A percentile compares a stretch with the other conserved stretches of the same genome.
These are phyloP conservation scores for Echinarachnius parma DNA, from an alignment of 53 echinoderm and acorn worm genomes.

Conservation along the genomic window DNA sequence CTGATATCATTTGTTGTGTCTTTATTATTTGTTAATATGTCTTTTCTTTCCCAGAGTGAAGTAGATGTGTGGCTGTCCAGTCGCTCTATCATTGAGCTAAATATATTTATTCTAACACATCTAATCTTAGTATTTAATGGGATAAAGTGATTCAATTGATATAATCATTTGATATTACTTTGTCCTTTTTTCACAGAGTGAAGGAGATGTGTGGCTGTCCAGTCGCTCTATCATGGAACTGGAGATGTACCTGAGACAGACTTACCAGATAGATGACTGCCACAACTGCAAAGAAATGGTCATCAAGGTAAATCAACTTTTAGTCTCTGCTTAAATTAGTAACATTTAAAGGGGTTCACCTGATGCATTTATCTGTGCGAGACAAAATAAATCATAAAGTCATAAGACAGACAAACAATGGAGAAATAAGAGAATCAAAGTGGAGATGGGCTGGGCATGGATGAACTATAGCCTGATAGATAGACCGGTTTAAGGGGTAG, in stretches of 20 bases:
- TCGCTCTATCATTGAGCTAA: constrained; percentile 69
- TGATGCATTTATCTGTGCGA: too few relatives aligned
- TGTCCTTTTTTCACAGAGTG: constrained; percentile 42
- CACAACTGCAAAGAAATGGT: constrained; percentile 76
- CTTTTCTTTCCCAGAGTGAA: constrained; percentile 52
- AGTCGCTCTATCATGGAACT: constrained; percentile 71
- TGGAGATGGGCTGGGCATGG: too few relatives aligned
- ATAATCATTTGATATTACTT: background rate
- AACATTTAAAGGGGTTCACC: too few relatives aligned
- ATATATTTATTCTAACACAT: too few relatives aligned
- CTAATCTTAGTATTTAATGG: too few relatives aligned
- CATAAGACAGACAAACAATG: too few relatives aligned
- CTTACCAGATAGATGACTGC: constrained; percentile 62
- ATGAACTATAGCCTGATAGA: too few relatives aligned
- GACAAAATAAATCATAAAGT: too few relatives aligned
- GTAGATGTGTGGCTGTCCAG: constrained; percentile 76
- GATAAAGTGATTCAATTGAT: too few relatives aligned
- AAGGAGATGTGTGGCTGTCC: constrained; percentile 80
- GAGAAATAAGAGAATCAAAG: too few relatives aligned
- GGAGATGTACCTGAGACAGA: constrained; percentile 61
- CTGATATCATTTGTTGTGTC: background rate
- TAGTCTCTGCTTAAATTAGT: background rate
- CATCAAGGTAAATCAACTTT: constrained; percentile 77
- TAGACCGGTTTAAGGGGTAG: too few relatives aligned
- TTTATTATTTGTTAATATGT: background rate